These are phyloP conservation scores for Danio albolineatus DNA, from an alignment of 2,797 vertebrate species.

Conservation along the genomic window DNA sequence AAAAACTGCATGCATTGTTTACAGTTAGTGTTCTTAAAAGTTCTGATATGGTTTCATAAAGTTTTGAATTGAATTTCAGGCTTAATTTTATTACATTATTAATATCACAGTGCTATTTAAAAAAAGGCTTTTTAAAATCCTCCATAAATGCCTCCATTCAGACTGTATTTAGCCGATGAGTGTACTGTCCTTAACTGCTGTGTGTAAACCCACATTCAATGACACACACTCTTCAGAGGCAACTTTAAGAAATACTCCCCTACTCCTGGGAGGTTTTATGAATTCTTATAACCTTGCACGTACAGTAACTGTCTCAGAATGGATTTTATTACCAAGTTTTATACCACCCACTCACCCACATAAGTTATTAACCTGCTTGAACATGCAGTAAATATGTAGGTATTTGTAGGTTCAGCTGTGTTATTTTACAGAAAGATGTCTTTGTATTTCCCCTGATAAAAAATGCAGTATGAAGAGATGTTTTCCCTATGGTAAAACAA, in stretches of 20 bases:
- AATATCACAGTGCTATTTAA: not conserved
- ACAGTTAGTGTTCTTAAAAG: not conserved
- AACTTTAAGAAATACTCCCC: slow-evolving; percentile 36
- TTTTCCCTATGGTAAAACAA: slow-evolving; percentile 13
- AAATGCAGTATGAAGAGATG: not conserved
- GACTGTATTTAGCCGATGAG: not conserved
- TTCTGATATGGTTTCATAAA: not conserved
- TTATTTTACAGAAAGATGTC: not conserved
- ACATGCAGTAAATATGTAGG: not conserved
- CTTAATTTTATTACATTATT: not conserved
- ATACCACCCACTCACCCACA: not conserved
- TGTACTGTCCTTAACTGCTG: slow-evolving; percentile 10
- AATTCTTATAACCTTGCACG: slow-evolving; percentile 12
- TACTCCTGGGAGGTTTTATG: slow-evolving; percentile 3
- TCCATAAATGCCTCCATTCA: not conserved
- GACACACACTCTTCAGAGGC: slow-evolving; percentile 47
- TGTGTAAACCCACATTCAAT: slow-evolving; percentile 45
- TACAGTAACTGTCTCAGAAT: not conserved
- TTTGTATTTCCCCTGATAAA: not conserved
- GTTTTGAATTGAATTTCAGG: not conserved
- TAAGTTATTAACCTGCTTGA: slow-evolving; percentile 8
- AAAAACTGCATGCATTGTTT: not conserved
- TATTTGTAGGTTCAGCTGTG: slow-evolving; percentile 6
- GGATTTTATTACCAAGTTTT: not conserved
- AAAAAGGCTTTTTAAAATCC: slow-evolving; percentile 15